Evolutionary conservation across 2,113 vertebrate genomes (phyloP).

Genomic region (Strix uralensis): DNA sequence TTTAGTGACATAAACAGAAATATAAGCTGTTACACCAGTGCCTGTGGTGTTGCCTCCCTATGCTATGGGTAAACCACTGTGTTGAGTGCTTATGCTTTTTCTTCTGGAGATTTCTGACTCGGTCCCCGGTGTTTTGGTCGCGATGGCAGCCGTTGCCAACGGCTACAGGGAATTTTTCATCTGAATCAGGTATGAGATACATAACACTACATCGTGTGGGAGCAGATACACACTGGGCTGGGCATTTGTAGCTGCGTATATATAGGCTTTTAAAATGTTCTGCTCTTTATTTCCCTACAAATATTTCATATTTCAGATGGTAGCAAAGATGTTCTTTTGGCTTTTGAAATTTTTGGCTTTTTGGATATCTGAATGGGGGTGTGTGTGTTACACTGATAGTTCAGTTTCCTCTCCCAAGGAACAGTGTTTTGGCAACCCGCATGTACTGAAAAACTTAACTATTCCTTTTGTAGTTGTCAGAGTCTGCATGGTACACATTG

Average conservation of each 20-base stretch:
- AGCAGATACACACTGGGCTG: background rate
- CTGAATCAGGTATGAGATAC: fast-evolving
- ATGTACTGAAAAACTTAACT: fast-evolving
- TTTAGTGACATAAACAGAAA: background rate
- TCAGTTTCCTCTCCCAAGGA: background rate
- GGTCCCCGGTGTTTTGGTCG: fast-evolving
- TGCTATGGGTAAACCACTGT: background rate
- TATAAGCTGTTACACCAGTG: fast-evolving
- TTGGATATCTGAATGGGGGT: fast-evolving
- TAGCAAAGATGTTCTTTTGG: background rate
- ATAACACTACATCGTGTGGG: fast-evolving
- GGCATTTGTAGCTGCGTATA: background rate
- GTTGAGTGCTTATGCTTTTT: fast-evolving
- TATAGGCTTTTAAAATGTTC: background rate
- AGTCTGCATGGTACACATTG: background rate
- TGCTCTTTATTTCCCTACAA: background rate
- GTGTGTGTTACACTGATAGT: background rate
- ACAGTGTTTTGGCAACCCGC: background rate
- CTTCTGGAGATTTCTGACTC: background rate
- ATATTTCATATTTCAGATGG: background rate
- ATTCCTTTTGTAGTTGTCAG: background rate
- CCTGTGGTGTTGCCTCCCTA: background rate
- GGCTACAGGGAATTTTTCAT: background rate
- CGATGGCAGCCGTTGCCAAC: background rate
- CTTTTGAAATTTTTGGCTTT: background rate